phyloP scores from a whole-genome alignment of 1,140 invertebrate species.

The Drosophila sproati region DNA sequence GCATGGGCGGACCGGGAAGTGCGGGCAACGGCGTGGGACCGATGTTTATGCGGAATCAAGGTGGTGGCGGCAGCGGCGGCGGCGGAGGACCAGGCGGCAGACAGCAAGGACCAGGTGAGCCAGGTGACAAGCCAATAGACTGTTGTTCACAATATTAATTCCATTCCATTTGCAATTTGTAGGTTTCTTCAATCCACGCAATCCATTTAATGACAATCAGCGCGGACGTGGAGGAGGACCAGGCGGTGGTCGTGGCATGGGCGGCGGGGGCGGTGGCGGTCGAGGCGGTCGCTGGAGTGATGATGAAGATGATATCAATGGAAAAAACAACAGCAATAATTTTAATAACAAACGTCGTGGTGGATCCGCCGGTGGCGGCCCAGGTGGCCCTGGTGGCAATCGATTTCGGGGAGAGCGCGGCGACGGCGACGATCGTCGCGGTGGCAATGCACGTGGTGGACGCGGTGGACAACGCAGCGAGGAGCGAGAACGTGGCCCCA shows the following conservation, averaged over 20 bases:
- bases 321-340: constrained; percentile 36
- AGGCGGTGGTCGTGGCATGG: constrained; percentile 73
- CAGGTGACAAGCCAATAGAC: neutral
- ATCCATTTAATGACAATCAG: constrained; percentile 84
- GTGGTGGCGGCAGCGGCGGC: constrained; percentile 34
- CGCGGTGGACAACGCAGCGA: constrained; percentile 71
- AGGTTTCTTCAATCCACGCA: constrained; percentile 84
- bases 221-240: constrained; percentile 77
- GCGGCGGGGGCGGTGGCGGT: constrained; percentile 73
- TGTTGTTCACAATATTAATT: neutral
- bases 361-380: constrained; percentile 49
- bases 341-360: constrained; percentile 67
- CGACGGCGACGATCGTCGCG: constrained; percentile 56
- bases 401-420: constrained; percentile 68
- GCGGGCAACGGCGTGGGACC: constrained; percentile 62
- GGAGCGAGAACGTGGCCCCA: constrained; percentile 57
- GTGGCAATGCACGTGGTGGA: constrained; percentile 70
- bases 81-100: constrained; percentile 53
- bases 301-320: constrained; percentile 68
- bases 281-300: constrained; percentile 70
- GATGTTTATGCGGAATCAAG: constrained; percentile 72
- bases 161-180: neutral
- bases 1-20: constrained; percentile 68
- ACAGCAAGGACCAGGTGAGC: constrained; percentile 74
- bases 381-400: constrained; percentile 65